Evolutionary conservation across 2,797 vertebrate species (phyloP).

Genomic region (Petrocephalus sullivani): DNA sequence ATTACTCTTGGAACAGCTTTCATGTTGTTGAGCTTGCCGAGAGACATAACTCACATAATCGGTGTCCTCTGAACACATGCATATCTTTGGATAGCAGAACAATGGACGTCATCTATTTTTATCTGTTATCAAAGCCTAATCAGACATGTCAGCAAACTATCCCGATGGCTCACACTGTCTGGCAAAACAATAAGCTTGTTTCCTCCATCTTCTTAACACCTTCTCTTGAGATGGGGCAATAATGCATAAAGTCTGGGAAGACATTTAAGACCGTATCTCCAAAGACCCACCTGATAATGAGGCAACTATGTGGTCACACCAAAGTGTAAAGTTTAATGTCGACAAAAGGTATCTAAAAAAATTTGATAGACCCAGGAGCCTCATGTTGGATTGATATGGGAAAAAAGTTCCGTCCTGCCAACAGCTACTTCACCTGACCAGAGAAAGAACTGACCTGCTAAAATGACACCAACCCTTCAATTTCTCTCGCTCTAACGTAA

Average conservation of each 20-base stretch:
- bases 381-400: not conserved
- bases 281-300: not conserved
- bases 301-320: not conserved
- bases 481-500: not conserved
- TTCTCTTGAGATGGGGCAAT: not conserved
- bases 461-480: not conserved
- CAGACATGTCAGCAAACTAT: not conserved
- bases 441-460: not conserved
- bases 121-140: not conserved
- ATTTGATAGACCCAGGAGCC: not conserved
- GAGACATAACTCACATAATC: not conserved
- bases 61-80: not conserved
- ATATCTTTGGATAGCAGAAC: too few relatives aligned
- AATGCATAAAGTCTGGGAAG: conserved; percentile 2
- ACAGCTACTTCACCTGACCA: not conserved
- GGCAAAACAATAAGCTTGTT: not conserved
- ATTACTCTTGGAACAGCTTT: not conserved
- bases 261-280: not conserved
- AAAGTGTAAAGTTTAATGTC: conserved; percentile 4
- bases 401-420: not conserved
- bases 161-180: not conserved
- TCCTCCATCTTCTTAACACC: not conserved
- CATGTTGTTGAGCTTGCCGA: not conserved
- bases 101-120: not conserved
- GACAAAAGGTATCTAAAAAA: not conserved